Evolutionary conservation across 2,113 vertebrate species (phyloP), one percentile per base, ranked within the genome.

Genomic region (Psettodes erumei): DNA sequence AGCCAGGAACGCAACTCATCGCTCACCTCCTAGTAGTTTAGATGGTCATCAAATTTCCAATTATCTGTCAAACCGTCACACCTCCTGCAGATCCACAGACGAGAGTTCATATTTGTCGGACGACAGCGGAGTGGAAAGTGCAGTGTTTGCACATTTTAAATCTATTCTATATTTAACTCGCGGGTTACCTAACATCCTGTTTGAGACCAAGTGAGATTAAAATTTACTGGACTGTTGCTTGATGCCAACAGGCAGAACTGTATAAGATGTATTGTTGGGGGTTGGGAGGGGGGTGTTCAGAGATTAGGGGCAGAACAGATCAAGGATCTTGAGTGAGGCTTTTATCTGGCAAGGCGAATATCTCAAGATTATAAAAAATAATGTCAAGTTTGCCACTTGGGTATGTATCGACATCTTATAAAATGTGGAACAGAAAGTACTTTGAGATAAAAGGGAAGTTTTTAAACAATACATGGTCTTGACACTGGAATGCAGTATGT

Each of bases 381-480:
- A 76, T 48, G 43, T 0, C 38, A 72, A 61, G 42, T 51, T 73
- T 72, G 55, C 27, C 50, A 43, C 63, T 54, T 1, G 50, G 63
- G 27, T 66, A 23, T 74, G 58, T 59, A 83, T 55, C 59, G 38
- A 53, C 40, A 60, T 33, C 45, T n/a, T n/a, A n/a, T n/a, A 68
- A 66, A 43, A 43, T 11, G 2, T n/a, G 19, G n/a, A 11, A 64
- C 45, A 38, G 3, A 76, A 80, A 79, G 47, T 51, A 23, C 15
- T 48, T 50, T 18, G 47, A 71, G 53, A 82, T 79, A 61, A 89
- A 86, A 79, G 8, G 69, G 38, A 81, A 32, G 15, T 67, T 79
- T 83, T 81, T 77, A 83, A 92, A 85, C 79, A 89, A 79, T 63
- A 27, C 55, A 65, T 69, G 60, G 70, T 70, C 58, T 62, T 40